These are phyloP conservation scores for Gymnogyps californianus DNA, from an alignment of 2,113 vertebrate genomes.

Conservation along the genomic window DNA sequence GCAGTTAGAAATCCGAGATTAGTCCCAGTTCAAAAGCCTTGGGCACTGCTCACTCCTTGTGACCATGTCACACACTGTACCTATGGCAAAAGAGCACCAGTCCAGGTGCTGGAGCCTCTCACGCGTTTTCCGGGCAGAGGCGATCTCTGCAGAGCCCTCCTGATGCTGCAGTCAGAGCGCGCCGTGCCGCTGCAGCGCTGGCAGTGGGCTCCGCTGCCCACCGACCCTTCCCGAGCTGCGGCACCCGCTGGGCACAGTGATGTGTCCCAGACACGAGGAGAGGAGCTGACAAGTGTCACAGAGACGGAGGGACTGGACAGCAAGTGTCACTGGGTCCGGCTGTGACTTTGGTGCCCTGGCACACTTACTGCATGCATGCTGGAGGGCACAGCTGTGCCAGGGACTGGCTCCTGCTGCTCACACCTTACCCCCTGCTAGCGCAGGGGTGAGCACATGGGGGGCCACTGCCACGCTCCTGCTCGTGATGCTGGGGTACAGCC, in stretches of 20 bases:
- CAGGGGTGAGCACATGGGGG: neutral
- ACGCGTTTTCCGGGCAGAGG: accelerated
- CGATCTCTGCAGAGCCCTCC: neutral
- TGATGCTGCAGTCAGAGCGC: neutral
- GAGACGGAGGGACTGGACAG: neutral
- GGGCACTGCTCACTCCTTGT: neutral
- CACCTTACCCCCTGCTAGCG: neutral
- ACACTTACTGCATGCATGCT: neutral
- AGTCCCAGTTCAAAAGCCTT: neutral
- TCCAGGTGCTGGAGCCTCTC: neutral
- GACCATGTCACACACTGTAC: neutral
- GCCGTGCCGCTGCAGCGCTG: accelerated
- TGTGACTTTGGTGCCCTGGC: neutral
- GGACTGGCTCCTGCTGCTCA: neutral
- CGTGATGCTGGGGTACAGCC: accelerated
- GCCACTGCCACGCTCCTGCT: neutral
- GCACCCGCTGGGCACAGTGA: neutral
- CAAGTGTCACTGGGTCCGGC: neutral
- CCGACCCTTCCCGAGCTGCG: neutral
- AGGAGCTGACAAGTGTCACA: neutral
- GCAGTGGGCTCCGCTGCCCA: neutral
- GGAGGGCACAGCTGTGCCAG: neutral
- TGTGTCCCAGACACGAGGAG: accelerated
- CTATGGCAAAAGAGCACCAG: neutral
- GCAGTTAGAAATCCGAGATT: neutral